Evolutionary conservation across 2,888 invertebrate species (phyloP).

Genomic region (Phasia obesa): DNA sequence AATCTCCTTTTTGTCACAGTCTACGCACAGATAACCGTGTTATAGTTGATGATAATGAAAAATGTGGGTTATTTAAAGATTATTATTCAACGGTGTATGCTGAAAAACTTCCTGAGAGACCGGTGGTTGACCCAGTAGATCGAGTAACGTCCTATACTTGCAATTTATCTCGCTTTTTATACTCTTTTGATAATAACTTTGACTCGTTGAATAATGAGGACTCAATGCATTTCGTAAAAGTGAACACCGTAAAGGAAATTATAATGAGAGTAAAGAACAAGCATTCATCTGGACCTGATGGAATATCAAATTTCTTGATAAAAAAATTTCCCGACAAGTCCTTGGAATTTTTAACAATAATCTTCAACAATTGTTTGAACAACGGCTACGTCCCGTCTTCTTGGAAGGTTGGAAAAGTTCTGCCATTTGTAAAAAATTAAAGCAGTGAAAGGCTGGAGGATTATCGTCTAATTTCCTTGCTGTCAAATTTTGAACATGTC

Average conservation of each 20-base stretch:
- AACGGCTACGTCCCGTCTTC: conserved; percentile 1
- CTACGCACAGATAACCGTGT: neutral
- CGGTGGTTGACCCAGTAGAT: neutral
- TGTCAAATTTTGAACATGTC: neutral
- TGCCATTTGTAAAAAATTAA: neutral
- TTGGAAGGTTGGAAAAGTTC: conserved; percentile 16
- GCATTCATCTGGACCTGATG: conserved; percentile 1
- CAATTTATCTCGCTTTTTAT: neutral
- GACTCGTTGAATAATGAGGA: neutral
- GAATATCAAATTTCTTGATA: neutral
- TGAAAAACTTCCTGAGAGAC: neutral
- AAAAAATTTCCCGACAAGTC: neutral
- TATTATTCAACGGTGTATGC: neutral
- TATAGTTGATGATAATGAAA: neutral
- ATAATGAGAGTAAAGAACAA: conserved; percentile 1
- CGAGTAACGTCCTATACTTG: neutral
- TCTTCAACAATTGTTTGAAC: conserved; percentile 6
- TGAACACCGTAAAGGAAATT: neutral
- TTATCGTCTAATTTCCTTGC: too few species aligned
- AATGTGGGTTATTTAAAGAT: neutral
- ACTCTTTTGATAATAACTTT: neutral
- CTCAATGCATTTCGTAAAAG: neutral
- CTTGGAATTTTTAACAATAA: conserved; percentile 2
- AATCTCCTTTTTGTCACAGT: neutral
- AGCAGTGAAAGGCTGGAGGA: too few species aligned